Percentiles rank a stretch among this genome's conserved stretches.
Conservation (phyloP, 2,888 invertebrate species). For the Athripsodes cinereus region DNA sequence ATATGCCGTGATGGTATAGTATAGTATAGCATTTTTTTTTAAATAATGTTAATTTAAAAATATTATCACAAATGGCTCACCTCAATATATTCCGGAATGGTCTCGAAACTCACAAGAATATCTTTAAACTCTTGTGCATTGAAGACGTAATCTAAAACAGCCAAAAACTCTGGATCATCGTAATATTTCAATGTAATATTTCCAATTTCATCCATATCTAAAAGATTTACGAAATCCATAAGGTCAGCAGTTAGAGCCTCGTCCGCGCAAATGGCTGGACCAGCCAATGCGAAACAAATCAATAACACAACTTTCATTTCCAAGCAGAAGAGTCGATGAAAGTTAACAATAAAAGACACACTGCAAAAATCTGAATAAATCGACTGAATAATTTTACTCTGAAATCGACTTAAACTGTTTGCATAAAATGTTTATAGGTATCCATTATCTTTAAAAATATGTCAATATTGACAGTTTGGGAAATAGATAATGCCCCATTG, state of each 20-base stretch:
- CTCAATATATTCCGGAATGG: constrained; percentile 5
- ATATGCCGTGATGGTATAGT: too few species aligned
- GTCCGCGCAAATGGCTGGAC: not conserved
- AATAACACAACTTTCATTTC: not conserved
- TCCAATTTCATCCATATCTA: not conserved
- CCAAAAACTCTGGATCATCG: not conserved
- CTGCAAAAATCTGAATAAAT: too few species aligned
- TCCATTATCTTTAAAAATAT: too few species aligned
- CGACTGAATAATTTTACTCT: too few species aligned
- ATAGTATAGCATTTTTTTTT: too few species aligned
- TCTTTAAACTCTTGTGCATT: constrained; percentile 4
- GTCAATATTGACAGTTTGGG: too few species aligned
- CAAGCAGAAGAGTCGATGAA: too few species aligned
- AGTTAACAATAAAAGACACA: too few species aligned
- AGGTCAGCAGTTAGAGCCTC: constrained; percentile 4
- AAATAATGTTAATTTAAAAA: too few species aligned
- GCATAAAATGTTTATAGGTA: too few species aligned
- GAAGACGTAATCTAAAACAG: not conserved
- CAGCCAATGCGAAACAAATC: not conserved
- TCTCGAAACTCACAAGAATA: constrained; percentile 2
- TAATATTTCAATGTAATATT: not conserved
- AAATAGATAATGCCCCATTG: too few species aligned
- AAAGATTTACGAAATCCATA: not conserved
- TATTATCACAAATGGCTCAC: constrained; percentile 2
- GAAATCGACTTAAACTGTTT: too few species aligned